These are phyloP conservation scores for Unio delphinus DNA, from an alignment of 2,888 invertebrate species.

Conservation along the genomic window DNA sequence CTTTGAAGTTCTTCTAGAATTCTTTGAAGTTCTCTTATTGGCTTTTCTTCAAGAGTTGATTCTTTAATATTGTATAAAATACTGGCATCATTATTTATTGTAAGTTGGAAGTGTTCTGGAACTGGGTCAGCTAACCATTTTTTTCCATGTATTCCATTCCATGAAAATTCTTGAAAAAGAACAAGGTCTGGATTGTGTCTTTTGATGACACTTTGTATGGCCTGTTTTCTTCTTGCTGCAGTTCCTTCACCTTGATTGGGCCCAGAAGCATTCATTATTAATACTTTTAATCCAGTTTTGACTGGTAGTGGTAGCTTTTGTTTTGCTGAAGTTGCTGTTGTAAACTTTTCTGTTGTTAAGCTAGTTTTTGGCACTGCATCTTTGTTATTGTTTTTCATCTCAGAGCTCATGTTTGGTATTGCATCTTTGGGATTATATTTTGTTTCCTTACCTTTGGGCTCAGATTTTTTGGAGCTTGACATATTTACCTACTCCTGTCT, in stretches of 20 bases:
- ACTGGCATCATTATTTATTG: constrained; percentile 16
- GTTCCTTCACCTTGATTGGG: constrained; percentile 5
- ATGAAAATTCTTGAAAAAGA: constrained; percentile 25
- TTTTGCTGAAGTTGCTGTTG: too few relatives aligned
- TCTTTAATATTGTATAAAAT: constrained; percentile 13
- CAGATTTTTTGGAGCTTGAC: too few relatives aligned
- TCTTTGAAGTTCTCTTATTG: constrained; percentile 8
- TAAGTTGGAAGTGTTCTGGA: constrained; percentile 16
- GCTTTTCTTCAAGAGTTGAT: constrained; percentile 11
- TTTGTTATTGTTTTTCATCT: too few relatives aligned
- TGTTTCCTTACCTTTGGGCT: too few relatives aligned
- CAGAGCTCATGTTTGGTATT: too few relatives aligned
- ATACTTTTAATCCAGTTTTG: constrained; percentile 3
- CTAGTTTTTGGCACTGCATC: too few relatives aligned
- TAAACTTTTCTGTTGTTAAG: too few relatives aligned
- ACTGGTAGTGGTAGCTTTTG: too few relatives aligned
- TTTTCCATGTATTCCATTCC: constrained; percentile 16
- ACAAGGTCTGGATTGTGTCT: constrained; percentile 15
- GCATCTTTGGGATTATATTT: too few relatives aligned
- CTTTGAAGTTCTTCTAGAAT: constrained; percentile 16
- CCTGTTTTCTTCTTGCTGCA: constrained; percentile 15
- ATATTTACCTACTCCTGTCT: too few relatives aligned
- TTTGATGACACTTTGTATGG: constrained; percentile 12
- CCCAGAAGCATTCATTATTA: constrained; percentile 24
- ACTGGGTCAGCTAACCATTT: constrained; percentile 17